phyloP scores from a whole-genome alignment of 2,113 vertebrate genomes.

The Microcebus griseorufus region DNA sequence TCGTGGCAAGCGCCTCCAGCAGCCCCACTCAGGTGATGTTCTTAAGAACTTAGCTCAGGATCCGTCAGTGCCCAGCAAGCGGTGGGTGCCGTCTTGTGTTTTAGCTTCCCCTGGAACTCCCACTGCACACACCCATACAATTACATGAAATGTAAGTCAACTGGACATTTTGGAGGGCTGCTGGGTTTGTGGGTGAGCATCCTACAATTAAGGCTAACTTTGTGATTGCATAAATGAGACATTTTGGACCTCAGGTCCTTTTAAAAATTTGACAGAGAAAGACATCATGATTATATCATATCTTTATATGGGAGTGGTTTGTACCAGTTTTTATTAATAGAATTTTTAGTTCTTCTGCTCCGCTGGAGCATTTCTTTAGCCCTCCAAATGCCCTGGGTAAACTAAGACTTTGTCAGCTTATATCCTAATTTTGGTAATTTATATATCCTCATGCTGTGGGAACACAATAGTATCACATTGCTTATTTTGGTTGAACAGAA shows the following conservation, averaged over 20 bases:
- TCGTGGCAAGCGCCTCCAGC: fast-evolving
- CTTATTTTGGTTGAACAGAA: background rate
- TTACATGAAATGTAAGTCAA: background rate
- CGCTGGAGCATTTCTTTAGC: background rate
- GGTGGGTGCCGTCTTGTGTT: fast-evolving
- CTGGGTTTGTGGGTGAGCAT: background rate
- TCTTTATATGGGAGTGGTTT: background rate
- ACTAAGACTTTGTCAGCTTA: background rate
- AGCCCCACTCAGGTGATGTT: no score
- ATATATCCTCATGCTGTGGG: background rate
- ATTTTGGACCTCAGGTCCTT: background rate
- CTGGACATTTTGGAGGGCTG: background rate
- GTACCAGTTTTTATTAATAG: background rate
- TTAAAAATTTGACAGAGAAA: background rate
- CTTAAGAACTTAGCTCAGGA: background rate
- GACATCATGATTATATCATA: background rate
- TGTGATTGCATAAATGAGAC: background rate
- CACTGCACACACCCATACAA: no score
- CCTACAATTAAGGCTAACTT: background rate
- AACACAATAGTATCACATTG: background rate
- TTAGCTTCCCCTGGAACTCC: background rate
- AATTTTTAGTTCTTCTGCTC: background rate
- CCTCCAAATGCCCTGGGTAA: background rate
- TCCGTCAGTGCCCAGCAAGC: background rate
- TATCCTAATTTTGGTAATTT: background rate